Percentiles rank a stretch among this genome's conserved stretches.
phyloP scores from a whole-genome alignment of 2,797 vertebrate genomes.

The Sebastes dallii region DNA sequence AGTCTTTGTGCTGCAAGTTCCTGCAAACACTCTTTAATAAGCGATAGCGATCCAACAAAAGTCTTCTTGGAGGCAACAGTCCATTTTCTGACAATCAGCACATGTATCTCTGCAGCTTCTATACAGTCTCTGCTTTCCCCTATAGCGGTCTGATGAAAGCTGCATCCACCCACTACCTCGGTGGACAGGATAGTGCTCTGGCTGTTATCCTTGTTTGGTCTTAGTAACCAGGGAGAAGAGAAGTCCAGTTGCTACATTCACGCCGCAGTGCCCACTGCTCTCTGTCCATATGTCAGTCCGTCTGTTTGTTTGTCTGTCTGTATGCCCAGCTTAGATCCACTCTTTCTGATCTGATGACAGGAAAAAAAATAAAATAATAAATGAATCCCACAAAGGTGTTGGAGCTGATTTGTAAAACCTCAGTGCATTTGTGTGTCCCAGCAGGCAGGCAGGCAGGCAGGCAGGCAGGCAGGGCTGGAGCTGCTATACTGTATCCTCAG shows the following conservation, averaged over 20 bases:
- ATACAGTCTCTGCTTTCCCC: slow-evolving; percentile 60
- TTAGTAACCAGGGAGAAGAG: slow-evolving; percentile 70
- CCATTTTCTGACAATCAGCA: slow-evolving; percentile 48
- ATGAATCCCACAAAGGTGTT: slow-evolving; percentile 41
- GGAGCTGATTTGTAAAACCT: slow-evolving; percentile 54
- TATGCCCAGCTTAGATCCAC: slow-evolving; percentile 38
- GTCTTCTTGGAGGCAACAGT: slow-evolving; percentile 32
- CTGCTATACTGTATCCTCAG: slow-evolving; percentile 61
- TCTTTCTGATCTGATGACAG: slow-evolving; percentile 35
- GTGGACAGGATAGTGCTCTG: slow-evolving; percentile 67
- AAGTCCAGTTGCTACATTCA: slow-evolving; percentile 78
- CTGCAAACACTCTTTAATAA: slow-evolving; percentile 14
- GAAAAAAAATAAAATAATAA: slow-evolving; percentile 1
- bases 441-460: slow-evolving; percentile 11
- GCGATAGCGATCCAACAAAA: slow-evolving; percentile 7
- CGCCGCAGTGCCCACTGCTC: slow-evolving; percentile 71
- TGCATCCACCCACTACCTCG: slow-evolving; percentile 77
- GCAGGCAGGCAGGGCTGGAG: slow-evolving; percentile 26
- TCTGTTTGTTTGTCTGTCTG: slow-evolving; percentile 56
- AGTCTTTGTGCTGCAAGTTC: slow-evolving; percentile 22
- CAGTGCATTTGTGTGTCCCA: slow-evolving; percentile 38
- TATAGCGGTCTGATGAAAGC: slow-evolving; percentile 68
- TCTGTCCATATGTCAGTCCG: slow-evolving; percentile 70
- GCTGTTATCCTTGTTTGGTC: slow-evolving; percentile 71
- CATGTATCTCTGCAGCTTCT: slow-evolving; percentile 54